Conservation (phyloP, 2,113 vertebrate species). For the Xiphorhynchus elegans region DNA sequence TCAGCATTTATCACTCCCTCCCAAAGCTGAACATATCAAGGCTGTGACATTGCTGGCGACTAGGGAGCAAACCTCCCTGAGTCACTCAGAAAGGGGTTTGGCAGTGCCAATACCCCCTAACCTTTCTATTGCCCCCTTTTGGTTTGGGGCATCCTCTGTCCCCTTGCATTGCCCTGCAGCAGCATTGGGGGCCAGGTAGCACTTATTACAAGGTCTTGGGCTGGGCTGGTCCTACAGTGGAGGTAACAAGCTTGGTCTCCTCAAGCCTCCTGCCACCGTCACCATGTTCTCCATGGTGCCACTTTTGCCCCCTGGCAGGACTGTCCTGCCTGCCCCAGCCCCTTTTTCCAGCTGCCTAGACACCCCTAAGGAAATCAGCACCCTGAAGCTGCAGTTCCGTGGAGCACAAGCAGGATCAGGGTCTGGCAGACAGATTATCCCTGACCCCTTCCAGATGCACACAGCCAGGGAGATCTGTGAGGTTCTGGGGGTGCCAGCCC, state of each 20-base stretch:
- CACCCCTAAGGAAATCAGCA: background rate
- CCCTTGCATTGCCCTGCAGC: background rate
- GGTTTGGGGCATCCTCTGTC: background rate
- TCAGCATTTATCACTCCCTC: slow-evolving; percentile 53
- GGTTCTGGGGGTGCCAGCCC: background rate
- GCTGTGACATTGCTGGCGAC: background rate
- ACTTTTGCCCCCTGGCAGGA: background rate
- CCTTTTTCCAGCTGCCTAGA: background rate
- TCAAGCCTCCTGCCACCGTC: background rate
- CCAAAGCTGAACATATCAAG: background rate
- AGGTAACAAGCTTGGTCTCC: background rate
- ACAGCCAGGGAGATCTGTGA: background rate
- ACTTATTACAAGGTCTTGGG: fast-evolving
- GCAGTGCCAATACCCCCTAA: background rate
- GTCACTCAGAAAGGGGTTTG: background rate
- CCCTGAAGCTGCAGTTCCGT: background rate
- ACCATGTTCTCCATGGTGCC: background rate
- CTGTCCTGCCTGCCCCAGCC: background rate
- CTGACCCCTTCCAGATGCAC: background rate
- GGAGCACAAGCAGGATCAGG: background rate
- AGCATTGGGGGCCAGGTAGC: background rate
- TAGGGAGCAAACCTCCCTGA: background rate
- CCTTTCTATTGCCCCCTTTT: background rate
- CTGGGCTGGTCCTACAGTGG: background rate
- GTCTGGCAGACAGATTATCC: background rate